Conservation (phyloP, 2,888 invertebrate genomes). For the Hypsopygia costalis region DNA sequence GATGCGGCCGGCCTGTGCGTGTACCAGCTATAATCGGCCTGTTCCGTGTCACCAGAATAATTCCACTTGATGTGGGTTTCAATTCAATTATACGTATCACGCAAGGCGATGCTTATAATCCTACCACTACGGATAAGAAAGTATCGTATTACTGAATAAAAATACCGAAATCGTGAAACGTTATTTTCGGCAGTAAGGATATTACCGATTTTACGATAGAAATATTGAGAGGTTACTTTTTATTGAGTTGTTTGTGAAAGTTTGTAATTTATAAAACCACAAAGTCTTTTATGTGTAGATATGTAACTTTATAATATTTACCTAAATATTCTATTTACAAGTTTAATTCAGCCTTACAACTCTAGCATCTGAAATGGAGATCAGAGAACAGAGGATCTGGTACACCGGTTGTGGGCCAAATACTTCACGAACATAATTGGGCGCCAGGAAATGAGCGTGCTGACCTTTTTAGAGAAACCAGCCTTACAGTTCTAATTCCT, state of each 20-base stretch:
- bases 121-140: slow-evolving; percentile 16
- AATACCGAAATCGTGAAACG: slow-evolving; percentile 9
- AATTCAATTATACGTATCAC: slow-evolving; percentile 60
- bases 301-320: no score
- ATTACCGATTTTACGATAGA: slow-evolving; percentile 1
- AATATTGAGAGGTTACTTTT: slow-evolving; percentile 1
- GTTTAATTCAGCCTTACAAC: no score
- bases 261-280: neutral
- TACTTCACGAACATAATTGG: no score
- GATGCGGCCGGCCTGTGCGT: slow-evolving; percentile 20
- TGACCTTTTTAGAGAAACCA: no score
- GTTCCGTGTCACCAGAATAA: slow-evolving; percentile 52
- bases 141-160: slow-evolving; percentile 8
- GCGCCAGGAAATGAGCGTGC: no score
- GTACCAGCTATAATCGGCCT: slow-evolving; percentile 36
- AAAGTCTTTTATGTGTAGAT: neutral
- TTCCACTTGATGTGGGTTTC: slow-evolving; percentile 52
- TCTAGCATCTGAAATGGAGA: no score
- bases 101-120: slow-evolving; percentile 33
- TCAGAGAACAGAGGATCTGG: no score
- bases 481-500: no score
- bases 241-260: neutral
- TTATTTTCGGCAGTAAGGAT: slow-evolving; percentile 3
- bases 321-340: no score
- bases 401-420: no score